These are phyloP conservation scores for Anhinga anhinga DNA, from an alignment of 2,113 vertebrate genomes.

Conservation along the genomic window DNA sequence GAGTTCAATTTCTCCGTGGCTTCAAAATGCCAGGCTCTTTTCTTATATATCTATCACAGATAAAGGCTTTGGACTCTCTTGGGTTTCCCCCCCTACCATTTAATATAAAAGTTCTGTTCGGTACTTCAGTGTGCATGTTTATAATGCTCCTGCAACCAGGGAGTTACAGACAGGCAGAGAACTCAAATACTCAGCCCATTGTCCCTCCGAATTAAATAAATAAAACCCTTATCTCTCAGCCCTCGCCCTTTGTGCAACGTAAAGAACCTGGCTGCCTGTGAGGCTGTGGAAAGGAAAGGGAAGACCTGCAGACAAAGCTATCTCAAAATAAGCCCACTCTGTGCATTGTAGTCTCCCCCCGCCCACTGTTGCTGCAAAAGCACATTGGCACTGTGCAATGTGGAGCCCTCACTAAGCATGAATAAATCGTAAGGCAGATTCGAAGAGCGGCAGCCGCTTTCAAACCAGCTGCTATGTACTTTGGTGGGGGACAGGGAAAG, in stretches of 20 bases:
- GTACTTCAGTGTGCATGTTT: background rate
- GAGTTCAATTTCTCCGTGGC: background rate
- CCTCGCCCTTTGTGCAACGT: background rate
- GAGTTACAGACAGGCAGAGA: background rate
- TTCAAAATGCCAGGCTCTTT: constrained; percentile 24
- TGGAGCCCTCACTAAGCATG: background rate
- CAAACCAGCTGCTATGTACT: background rate
- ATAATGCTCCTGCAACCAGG: background rate
- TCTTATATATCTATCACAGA: background rate
- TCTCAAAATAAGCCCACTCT: background rate
- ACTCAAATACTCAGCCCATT: background rate
- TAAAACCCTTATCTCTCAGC: constrained; percentile 11
- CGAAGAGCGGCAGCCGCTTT: rapidly evolving
- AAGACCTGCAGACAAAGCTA: constrained; percentile 28
- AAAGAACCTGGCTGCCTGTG: background rate
- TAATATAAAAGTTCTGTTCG: background rate
- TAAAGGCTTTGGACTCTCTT: background rate
- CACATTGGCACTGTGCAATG: background rate
- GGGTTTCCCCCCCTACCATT: background rate
- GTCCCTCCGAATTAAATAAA: background rate
- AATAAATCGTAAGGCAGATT: background rate
- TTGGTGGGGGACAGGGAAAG: background rate
- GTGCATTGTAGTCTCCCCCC: background rate
- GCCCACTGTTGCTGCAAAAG: background rate
- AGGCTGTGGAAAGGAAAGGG: background rate